Evolutionary conservation across 1,140 invertebrate species (phyloP).

Genomic region (Drosophila virilis): DNA sequence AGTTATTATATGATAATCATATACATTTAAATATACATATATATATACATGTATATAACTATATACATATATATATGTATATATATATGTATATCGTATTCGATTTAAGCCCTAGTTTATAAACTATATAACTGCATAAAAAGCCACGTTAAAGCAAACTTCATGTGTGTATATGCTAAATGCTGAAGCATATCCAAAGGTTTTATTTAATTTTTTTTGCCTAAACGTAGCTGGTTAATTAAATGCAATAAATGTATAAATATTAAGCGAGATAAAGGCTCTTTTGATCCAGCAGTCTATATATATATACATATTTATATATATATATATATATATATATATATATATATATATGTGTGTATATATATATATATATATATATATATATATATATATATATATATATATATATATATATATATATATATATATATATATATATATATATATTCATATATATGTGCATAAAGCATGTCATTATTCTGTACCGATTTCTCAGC

Average conservation of each 20-base stretch:
- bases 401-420: not conserved
- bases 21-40: slow-evolving; percentile 7
- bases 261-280: slow-evolving; percentile 11
- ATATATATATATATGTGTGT: not conserved
- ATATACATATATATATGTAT: slow-evolving; percentile 11
- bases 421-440: slow-evolving; percentile 1
- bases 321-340: slow-evolving; percentile 1
- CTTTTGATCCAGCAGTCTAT: not conserved
- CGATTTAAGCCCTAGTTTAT: slow-evolving; percentile 6
- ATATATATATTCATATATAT: not conserved
- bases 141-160: not conserved
- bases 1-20: not conserved
- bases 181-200: slow-evolving; percentile 36
- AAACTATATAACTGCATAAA: not conserved
- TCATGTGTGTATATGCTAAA: not conserved
- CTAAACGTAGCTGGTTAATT: not conserved
- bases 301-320: slow-evolving; percentile 2
- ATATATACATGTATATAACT: slow-evolving; percentile 8
- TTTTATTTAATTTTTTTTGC: slow-evolving; percentile 17
- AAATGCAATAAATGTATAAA: slow-evolving; percentile 60
- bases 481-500: slow-evolving; percentile 3
- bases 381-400: slow-evolving; percentile 1
- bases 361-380: not conserved
- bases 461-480: slow-evolving; percentile 1
- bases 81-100: slow-evolving; percentile 10